Base-by-base conservation (phyloP, 2,888 invertebrate genomes). In the Platypus cylindrus region DNA sequence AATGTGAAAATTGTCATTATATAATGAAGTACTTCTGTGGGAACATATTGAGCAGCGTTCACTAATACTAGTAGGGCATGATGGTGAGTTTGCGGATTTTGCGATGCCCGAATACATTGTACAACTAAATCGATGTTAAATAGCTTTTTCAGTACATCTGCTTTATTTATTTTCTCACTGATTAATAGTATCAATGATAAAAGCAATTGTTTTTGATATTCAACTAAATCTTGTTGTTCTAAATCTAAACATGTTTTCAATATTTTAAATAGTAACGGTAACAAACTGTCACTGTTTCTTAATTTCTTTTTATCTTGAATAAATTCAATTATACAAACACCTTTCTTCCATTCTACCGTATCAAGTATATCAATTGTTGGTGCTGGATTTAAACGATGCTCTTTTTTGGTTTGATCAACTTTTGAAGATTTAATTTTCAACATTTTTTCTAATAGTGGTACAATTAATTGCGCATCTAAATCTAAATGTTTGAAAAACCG, bases 1-100 rank as follows among this genome's bases (percentile, higher is more conserved):
- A 97, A 98, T 0, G 95, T 94, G 57, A 98, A 98, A 48, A 98
- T 86, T 14, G 90, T 81, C 78, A 97, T 93, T 3, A 94, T 83
- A 51, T 94, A 89, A 54, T 89, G 83, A 11, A 95, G 64, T 1
- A 97, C 87, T 62, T 82, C 78, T 39, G 79, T 75, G 0, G 90
- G 90, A 37, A 83, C 68, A 52, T 86, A 68, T 17, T 70, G 68
- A 0, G 90, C 86, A 9, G 82, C 78, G 37, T 81, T 73, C 0
- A 85, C 76, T 2, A 97, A 66, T 1, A 95, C 67, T 17, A 90
- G 67, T 34, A 97, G 64, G 0, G 94, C 90, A 51, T 93, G 89
- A 50, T 94, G 85, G 54, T 97, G 94, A 0, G 94, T 93, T 62
- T 94, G 93, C 1, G 93, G 93, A 61, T 93, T 93, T 52, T 82